Conservation (phyloP, 1,140 invertebrate genomes). For the Drosophila parabipectinata region DNA sequence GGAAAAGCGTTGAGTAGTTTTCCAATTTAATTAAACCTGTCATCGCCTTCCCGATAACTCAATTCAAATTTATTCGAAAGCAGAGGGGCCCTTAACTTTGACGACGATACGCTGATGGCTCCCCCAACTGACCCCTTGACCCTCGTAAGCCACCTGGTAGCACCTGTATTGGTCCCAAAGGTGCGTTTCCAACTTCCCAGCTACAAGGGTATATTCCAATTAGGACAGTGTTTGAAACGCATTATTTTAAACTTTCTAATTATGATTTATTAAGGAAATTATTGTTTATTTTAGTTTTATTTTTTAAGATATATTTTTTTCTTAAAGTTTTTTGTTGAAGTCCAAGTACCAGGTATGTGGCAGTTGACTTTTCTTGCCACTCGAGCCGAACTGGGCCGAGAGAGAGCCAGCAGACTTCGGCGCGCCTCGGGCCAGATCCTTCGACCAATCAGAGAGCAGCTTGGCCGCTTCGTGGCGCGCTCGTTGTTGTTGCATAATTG, state of each 20-base stretch:
- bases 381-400: neutral
- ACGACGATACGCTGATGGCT: too few relatives aligned
- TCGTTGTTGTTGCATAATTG: slow-evolving; percentile 70
- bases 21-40: slow-evolving; percentile 14
- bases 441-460: slow-evolving; percentile 65
- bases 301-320: neutral
- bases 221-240: too few relatives aligned
- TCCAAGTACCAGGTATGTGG: neutral
- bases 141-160: too few relatives aligned
- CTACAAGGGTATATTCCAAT: too few relatives aligned
- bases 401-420: slow-evolving; percentile 44
- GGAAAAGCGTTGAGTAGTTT: slow-evolving; percentile 5
- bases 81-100: too few relatives aligned
- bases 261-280: too few relatives aligned
- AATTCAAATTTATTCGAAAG: slow-evolving; percentile 31
- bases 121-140: slow-evolving; percentile 22
- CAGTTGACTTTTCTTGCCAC: slow-evolving; percentile 13
- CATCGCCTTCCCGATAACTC: slow-evolving; percentile 9
- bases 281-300: neutral
- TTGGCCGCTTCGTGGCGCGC: slow-evolving; percentile 38
- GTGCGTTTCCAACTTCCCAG: too few relatives aligned
- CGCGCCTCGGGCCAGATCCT: slow-evolving; percentile 37
- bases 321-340: neutral
- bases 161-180: too few relatives aligned
- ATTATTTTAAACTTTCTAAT: too few relatives aligned